These are phyloP conservation scores for Yponomeuta sedellus DNA, from an alignment of 2,888 invertebrate genomes.

Conservation along the genomic window DNA sequence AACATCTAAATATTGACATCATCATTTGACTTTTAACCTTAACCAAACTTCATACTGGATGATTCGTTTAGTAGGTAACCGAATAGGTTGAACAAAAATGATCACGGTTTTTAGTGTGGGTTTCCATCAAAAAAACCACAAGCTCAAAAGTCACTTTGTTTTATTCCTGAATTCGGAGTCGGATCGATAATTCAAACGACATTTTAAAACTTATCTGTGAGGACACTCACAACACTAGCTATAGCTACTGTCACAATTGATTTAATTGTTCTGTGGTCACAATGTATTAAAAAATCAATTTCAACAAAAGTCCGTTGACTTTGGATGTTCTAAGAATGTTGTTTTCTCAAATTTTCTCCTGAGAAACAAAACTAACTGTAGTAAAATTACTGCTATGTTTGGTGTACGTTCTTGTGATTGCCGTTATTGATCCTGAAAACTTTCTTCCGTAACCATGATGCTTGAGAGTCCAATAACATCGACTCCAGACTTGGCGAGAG, in stretches of 20 bases:
- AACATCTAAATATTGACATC: not conserved
- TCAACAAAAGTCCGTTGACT: not conserved
- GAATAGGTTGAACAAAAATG: not conserved
- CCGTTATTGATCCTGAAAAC: not conserved
- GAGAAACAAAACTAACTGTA: not conserved
- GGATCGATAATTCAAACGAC: no score
- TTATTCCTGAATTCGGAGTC: no score
- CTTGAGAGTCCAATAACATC: conserved; percentile 52
- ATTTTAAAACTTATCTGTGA: not conserved
- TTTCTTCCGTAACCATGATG: conserved; percentile 28
- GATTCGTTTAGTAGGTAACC: not conserved
- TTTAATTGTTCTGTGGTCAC: no score
- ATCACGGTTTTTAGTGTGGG: no score
- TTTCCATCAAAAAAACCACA: no score
- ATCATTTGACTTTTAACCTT: not conserved
- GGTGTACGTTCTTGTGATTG: not conserved
- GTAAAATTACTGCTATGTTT: not conserved
- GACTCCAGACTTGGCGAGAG: conserved; percentile 42
- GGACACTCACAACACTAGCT: not conserved
- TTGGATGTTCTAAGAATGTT: not conserved
- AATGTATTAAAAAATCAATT: not conserved
- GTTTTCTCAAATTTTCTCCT: not conserved
- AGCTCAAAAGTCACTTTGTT: no score
- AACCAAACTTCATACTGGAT: not conserved
- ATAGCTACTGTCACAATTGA: not conserved